Percentiles rank a stretch among this genome's conserved stretches.
phyloP scores from a whole-genome alignment of 2,113 vertebrate species.

The Sorex fumeus region DNA sequence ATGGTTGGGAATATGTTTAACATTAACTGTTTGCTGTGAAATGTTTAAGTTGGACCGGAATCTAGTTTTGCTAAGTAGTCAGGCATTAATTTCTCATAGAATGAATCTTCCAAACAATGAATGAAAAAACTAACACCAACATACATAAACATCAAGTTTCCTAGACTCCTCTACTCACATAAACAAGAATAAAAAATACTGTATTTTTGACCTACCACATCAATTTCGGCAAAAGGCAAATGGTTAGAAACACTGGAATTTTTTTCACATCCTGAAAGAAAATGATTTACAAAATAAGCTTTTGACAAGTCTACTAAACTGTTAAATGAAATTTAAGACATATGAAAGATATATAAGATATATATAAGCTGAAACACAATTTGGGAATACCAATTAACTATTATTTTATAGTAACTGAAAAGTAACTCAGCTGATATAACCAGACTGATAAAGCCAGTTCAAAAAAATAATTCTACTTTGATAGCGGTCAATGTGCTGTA shows the following conservation, averaged over 20 bases:
- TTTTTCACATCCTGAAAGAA: constrained; percentile 74
- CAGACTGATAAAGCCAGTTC: not conserved
- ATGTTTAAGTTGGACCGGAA: constrained; percentile 1
- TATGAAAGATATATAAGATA: constrained; percentile 38
- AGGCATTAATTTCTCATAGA: constrained; percentile 50
- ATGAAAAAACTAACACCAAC: constrained; percentile 34
- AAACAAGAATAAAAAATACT: not conserved
- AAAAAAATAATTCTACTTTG: not conserved
- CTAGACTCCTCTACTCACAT: constrained; percentile 37
- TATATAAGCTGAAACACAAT: constrained; percentile 15
- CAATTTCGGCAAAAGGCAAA: not conserved
- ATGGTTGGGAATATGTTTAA: not conserved
- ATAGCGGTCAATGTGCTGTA: too few relatives aligned
- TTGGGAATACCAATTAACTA: not conserved
- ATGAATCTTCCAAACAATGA: constrained; percentile 24
- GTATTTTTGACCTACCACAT: constrained; percentile 55
- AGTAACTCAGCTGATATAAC: constrained; percentile 6
- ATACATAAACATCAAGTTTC: not conserved
- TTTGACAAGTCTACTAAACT: constrained; percentile 58
- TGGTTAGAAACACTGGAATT: constrained; percentile 32
- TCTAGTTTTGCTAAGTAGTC: not conserved
- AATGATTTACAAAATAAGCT: constrained; percentile 46
- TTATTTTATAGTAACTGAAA: constrained; percentile 48
- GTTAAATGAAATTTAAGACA: constrained; percentile 6
- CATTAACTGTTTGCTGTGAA: constrained; percentile 27